A percentile compares a stretch with the other conserved stretches of the same genome.
phyloP scores from a whole-genome alignment of 1,140 invertebrate genomes.

The Drosophila pseudoobscura region DNA sequence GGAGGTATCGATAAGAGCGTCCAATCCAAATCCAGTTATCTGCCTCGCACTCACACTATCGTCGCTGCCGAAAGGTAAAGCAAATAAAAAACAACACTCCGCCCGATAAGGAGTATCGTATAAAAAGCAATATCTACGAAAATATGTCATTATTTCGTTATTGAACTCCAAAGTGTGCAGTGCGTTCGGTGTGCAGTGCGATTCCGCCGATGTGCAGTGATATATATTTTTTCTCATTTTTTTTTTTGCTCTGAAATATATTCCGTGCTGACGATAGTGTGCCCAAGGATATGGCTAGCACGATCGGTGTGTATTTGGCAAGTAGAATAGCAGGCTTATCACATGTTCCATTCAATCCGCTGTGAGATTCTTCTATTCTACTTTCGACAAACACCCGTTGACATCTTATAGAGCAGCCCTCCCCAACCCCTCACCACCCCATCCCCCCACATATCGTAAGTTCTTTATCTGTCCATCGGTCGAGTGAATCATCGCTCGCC shows the following conservation, averaged over 20 bases:
- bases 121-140: slow-evolving; percentile 82
- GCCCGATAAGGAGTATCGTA: slow-evolving; percentile 74
- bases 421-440: too few relatives aligned
- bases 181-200: slow-evolving; percentile 7
- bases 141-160: slow-evolving; percentile 81
- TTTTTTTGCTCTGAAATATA: too few relatives aligned
- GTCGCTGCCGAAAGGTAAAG: slow-evolving; percentile 59
- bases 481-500: slow-evolving; percentile 23
- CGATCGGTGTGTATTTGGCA: slow-evolving; percentile 65
- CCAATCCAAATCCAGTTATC: slow-evolving; percentile 78
- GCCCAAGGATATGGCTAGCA: slow-evolving; percentile 11
- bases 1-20: slow-evolving; percentile 65
- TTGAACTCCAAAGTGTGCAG: slow-evolving; percentile 72
- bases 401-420: slow-evolving; percentile 12
- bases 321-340: slow-evolving; percentile 82
- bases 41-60: slow-evolving; percentile 46
- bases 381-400: slow-evolving; percentile 75
- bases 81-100: slow-evolving; percentile 62
- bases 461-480: slow-evolving; percentile 17
- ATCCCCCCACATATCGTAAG: background rate
- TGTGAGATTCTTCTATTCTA: slow-evolving; percentile 82
- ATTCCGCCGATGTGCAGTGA: background rate
- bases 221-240: too few relatives aligned
- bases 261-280: slow-evolving; percentile 5
- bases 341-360: slow-evolving; percentile 57